A percentile compares a stretch with the other conserved stretches of the same genome.
phyloP scores from a whole-genome alignment of 2,797 vertebrate genomes.

The Gymnodraco acuticeps region DNA sequence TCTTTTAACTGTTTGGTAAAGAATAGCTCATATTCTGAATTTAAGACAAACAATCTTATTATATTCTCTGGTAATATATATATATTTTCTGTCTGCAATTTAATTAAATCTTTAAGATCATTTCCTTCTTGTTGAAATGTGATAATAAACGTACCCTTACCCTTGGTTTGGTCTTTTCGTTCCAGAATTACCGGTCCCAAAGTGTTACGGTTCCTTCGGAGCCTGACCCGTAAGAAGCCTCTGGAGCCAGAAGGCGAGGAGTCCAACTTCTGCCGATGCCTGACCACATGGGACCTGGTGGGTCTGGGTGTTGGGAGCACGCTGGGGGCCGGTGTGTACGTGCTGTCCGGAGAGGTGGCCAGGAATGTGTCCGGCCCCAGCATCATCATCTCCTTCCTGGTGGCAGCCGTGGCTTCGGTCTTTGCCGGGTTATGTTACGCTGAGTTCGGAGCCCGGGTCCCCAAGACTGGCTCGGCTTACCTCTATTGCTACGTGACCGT shows the following conservation, averaged over 20 bases:
- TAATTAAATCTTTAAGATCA: no score
- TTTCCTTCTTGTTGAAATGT: no score
- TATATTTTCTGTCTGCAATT: no score
- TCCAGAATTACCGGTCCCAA: conserved; percentile 11
- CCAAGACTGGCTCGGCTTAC: conserved; percentile 81
- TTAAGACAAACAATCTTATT: no score
- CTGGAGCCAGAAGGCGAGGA: conserved; percentile 14
- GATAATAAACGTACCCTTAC: no score
- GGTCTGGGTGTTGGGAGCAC: conserved; percentile 70
- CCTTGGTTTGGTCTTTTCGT: no score
- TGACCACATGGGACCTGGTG: conserved; percentile 74
- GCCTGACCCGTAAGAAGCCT: conserved; percentile 48
- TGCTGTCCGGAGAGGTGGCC: conserved; percentile 83
- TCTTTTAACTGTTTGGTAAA: no score
- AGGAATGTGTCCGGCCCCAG: conserved; percentile 73
- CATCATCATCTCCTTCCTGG: conserved; percentile 58
- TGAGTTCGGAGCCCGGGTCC: conserved; percentile 73
- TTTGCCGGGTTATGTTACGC: conserved; percentile 53
- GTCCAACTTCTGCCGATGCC: conserved; percentile 74
- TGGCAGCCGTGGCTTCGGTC: conserved; percentile 39
- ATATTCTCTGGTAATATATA: no score
- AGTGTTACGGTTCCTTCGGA: conserved; percentile 10
- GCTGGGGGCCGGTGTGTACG: conserved; percentile 65
- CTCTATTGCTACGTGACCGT: conserved; percentile 79
- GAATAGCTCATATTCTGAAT: no score